phyloP scores from a whole-genome alignment of 2,113 vertebrate genomes.

The Chlorodrepanis virens region DNA sequence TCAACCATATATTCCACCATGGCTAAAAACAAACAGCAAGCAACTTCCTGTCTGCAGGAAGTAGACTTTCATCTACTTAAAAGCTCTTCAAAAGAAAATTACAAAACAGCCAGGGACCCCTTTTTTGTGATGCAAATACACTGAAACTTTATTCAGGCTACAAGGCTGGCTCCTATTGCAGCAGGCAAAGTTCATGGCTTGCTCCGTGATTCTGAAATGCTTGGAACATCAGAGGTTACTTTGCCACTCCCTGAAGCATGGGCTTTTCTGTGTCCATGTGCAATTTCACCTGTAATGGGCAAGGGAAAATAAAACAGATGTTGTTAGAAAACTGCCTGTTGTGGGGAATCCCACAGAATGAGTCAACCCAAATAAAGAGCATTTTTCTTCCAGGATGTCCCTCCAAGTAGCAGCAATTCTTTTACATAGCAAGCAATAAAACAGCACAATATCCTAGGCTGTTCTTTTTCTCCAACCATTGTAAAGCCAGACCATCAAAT shows the following conservation, averaged over 20 bases:
- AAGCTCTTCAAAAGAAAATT: not conserved
- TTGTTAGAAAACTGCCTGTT: not conserved
- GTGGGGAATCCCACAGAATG: not conserved
- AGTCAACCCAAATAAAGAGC: not conserved
- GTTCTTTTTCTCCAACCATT: not conserved
- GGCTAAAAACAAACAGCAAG: not conserved
- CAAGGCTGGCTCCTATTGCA: not conserved
- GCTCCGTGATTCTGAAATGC: not conserved
- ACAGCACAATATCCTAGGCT: not conserved
- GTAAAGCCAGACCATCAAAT: not conserved
- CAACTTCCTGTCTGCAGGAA: not conserved
- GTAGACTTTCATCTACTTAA: not conserved
- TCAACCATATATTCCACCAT: not conserved
- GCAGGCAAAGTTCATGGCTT: not conserved
- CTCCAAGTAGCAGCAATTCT: not conserved
- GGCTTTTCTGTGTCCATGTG: slow-evolving; percentile 88
- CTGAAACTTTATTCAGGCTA: not conserved
- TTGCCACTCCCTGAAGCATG: slow-evolving; percentile 85
- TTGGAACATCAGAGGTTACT: not conserved
- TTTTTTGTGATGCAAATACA: not conserved
- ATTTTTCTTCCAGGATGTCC: not conserved
- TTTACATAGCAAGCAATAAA: not conserved
- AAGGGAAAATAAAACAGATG: not conserved
- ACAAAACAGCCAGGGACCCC: not conserved
- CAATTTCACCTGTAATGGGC: slow-evolving; percentile 85